phyloP scores from a whole-genome alignment of 2,113 vertebrate genomes.

The Cryptotis parvus region DNA sequence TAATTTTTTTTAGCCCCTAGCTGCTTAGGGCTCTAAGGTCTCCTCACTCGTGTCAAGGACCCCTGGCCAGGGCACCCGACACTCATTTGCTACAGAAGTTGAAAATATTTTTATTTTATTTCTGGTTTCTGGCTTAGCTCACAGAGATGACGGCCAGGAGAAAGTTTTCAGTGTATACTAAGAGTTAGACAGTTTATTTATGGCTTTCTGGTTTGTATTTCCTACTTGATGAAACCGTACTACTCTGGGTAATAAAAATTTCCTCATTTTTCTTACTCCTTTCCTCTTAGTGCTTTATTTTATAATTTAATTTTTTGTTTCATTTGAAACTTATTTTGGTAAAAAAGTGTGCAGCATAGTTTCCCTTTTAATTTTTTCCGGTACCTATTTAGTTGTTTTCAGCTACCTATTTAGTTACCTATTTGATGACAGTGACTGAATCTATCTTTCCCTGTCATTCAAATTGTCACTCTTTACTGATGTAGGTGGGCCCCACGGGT shows the following conservation, averaged over 20 bases:
- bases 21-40: no score
- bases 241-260: background rate
- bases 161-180: background rate
- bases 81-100: background rate
- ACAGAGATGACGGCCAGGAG: background rate
- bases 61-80: no score
- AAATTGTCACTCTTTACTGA: background rate
- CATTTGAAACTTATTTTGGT: slow-evolving; percentile 3
- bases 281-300: background rate
- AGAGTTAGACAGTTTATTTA: slow-evolving; percentile 13
- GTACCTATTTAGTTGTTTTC: background rate
- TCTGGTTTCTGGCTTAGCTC: background rate
- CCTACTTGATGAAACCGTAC: background rate
- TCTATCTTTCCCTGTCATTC: background rate
- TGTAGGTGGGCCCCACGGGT: no score
- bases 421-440: background rate
- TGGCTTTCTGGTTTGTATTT: background rate
- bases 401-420: background rate
- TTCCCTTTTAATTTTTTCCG: slow-evolving; percentile 35
- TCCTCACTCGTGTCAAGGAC: no score
- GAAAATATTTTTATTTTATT: background rate
- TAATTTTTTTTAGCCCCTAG: no score
- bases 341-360: background rate
- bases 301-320: slow-evolving; percentile 19
- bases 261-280: no score